Evolutionary conservation across 2,113 vertebrate species (phyloP).

Genomic region (Grallaria varia): DNA sequence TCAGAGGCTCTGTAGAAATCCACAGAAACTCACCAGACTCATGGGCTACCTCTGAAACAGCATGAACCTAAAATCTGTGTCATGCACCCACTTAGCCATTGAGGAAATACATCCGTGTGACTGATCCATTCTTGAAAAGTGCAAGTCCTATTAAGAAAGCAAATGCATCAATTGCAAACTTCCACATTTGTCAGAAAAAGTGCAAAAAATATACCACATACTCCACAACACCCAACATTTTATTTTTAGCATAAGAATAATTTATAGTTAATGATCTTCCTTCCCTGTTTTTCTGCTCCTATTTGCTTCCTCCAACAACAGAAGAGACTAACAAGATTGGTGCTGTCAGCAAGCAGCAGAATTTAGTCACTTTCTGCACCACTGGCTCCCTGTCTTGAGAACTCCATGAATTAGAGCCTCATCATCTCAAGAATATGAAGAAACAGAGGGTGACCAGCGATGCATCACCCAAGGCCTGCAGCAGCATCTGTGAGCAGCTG

Average conservation of each 20-base stretch:
- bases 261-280: background rate
- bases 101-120: background rate
- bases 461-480: background rate
- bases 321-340: background rate
- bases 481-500: background rate
- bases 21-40: background rate
- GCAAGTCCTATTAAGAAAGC: background rate
- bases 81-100: background rate
- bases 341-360: background rate
- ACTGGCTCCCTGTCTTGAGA: background rate
- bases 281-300: background rate
- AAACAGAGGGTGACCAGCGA: background rate
- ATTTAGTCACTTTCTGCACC: background rate
- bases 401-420: background rate
- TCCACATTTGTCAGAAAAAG: background rate
- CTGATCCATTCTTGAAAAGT: background rate
- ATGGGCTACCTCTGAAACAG: background rate
- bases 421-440: background rate
- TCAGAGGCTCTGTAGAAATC: background rate
- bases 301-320: background rate
- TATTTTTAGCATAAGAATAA: background rate
- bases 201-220: background rate
- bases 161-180: background rate
- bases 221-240: background rate
- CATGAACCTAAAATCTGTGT: background rate